Evolutionary conservation across 2,113 vertebrate genomes (phyloP).

Genomic region (Dipodomys stephensi): DNA sequence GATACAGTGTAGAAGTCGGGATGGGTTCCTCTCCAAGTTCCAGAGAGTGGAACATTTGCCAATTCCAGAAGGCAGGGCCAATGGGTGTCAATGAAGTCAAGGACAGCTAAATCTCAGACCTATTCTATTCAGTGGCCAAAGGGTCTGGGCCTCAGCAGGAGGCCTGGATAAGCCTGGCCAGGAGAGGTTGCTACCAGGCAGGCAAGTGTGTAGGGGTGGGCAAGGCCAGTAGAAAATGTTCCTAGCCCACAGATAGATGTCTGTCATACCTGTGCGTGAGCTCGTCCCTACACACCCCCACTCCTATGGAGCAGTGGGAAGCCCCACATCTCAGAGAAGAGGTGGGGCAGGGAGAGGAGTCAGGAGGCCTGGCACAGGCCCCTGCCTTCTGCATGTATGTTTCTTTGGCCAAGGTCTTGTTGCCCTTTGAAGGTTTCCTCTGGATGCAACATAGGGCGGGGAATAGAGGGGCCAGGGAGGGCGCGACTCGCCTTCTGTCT

Average conservation of each 20-base stretch:
- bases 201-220: not conserved
- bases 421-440: slow-evolving; percentile 77
- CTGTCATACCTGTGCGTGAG: not conserved
- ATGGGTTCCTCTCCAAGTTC: not conserved
- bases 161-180: not conserved
- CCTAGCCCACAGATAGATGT: not conserved
- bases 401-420: slow-evolving; percentile 66
- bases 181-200: not conserved
- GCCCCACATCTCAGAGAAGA: slow-evolving; percentile 42
- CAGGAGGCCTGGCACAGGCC: slow-evolving; percentile 58
- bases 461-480: slow-evolving; percentile 56
- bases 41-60: not conserved
- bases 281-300: slow-evolving; percentile 30
- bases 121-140: not conserved
- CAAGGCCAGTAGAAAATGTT: slow-evolving; percentile 14
- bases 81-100: not conserved
- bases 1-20: not conserved
- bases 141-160: not conserved
- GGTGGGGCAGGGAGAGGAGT: slow-evolving; percentile 47
- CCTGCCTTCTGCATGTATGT: slow-evolving; percentile 58
- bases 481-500: slow-evolving; percentile 63
- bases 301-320: not conserved
- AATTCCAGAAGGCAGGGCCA: too few relatives aligned
- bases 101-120: not conserved
- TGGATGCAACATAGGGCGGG: slow-evolving; percentile 60